Evolutionary conservation across 2,113 vertebrate species (phyloP).

Genomic region (Orientallactaga bullata): DNA sequence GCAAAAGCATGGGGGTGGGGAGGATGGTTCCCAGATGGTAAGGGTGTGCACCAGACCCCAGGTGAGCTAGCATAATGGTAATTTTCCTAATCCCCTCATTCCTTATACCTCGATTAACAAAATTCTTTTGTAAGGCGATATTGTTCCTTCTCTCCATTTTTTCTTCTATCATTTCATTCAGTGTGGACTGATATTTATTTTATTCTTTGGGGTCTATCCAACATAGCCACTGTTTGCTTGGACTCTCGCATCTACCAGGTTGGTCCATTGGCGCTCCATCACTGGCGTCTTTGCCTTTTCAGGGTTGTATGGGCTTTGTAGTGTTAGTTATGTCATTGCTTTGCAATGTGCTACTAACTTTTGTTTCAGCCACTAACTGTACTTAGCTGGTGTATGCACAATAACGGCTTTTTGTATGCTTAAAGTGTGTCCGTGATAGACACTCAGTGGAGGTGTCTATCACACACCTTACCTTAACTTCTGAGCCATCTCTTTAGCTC

Average conservation of each 20-base stretch:
- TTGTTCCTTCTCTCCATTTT: not conserved
- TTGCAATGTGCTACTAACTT: not conserved
- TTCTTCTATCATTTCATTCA: not conserved
- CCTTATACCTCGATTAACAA: no score
- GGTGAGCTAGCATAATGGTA: not conserved
- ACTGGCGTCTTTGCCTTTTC: fast-evolving
- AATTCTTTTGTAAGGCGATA: not conserved
- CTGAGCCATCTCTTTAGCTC: no score
- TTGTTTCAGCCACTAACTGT: not conserved
- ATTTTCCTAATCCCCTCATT: not conserved
- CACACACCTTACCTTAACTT: no score
- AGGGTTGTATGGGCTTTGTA: not conserved
- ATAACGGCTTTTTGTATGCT: not conserved
- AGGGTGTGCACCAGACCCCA: no score
- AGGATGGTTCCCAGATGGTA: no score
- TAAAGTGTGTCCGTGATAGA: not conserved
- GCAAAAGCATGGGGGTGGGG: no score
- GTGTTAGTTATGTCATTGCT: not conserved
- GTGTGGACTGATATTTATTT: not conserved
- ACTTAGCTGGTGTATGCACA: not conserved
- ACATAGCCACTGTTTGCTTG: not conserved
- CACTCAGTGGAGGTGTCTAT: fast-evolving
- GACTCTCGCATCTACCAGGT: not conserved
- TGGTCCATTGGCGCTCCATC: not conserved
- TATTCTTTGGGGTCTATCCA: not conserved